Conservation (phyloP, 2,797 vertebrate species). For the Hephaestus fuliginosus region DNA sequence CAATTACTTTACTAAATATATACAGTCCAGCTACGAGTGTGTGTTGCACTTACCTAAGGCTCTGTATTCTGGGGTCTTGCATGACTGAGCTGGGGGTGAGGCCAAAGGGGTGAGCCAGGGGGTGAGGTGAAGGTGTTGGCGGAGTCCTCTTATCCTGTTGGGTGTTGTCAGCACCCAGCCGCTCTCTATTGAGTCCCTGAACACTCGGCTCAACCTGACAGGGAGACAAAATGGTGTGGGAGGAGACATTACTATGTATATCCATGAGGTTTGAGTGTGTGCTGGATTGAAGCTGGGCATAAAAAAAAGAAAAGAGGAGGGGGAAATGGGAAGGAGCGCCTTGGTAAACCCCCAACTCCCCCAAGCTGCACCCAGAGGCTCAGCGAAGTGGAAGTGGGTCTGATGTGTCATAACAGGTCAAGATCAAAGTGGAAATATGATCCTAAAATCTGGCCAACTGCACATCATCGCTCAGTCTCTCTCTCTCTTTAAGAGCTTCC, state of each 20-base stretch:
- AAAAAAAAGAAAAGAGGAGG: conserved; percentile 24
- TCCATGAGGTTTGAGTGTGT: conserved; percentile 2
- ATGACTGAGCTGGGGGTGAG: conserved; percentile 90
- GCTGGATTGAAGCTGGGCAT: conserved; percentile 27
- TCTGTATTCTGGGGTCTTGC: conserved; percentile 93
- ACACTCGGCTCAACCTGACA: conserved; percentile 85
- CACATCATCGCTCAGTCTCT: conserved; percentile 34
- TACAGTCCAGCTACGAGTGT: neutral
- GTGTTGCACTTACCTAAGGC: conserved; percentile 86
- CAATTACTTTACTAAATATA: neutral
- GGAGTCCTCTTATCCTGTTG: conserved; percentile 91
- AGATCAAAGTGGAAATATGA: conserved; percentile 74
- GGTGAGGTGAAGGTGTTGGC: conserved; percentile 86
- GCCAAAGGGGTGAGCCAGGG: conserved; percentile 89
- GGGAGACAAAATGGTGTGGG: conserved; percentile 38
- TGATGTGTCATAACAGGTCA: conserved; percentile 78
- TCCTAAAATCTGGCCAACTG: conserved; percentile 57
- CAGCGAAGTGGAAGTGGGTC: conserved; percentile 71
- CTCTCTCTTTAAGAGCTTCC: conserved; percentile 23
- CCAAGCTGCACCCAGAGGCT: conserved; percentile 59
- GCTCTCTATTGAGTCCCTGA: conserved; percentile 85
- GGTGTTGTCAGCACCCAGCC: conserved; percentile 86
- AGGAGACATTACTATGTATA: conserved; percentile 23
- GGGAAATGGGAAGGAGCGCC: conserved; percentile 31
- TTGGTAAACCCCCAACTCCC: conserved; percentile 24